Conservation (phyloP, 2,113 vertebrate species). For the Rhodinocichla rosea region DNA sequence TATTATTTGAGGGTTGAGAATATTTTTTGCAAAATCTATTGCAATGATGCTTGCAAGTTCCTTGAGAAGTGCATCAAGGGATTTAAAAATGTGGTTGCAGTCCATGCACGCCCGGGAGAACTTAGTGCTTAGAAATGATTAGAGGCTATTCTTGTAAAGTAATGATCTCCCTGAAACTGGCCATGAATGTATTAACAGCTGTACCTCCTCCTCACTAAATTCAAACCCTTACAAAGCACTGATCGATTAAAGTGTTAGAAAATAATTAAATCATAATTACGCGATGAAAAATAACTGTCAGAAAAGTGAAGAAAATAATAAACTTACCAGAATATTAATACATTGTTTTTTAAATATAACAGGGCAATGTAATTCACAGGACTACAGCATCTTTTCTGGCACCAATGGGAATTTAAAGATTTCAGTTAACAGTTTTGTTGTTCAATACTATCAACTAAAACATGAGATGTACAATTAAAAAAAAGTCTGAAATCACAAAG, state of each 20-base stretch:
- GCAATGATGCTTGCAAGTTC: neutral
- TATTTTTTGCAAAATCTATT: neutral
- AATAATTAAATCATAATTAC: neutral
- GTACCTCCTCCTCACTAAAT: neutral
- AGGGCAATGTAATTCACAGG: neutral
- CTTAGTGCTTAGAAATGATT: neutral
- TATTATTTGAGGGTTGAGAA: neutral
- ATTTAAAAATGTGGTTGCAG: neutral
- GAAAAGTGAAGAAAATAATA: neutral
- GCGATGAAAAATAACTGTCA: conserved; percentile 1
- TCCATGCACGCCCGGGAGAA: neutral
- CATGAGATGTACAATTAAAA: neutral
- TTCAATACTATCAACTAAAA: neutral
- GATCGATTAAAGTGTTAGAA: neutral
- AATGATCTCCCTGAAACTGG: neutral
- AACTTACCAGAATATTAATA: neutral
- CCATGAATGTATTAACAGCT: neutral
- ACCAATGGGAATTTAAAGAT: neutral
- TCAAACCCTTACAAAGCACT: neutral
- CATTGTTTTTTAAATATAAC: neutral
- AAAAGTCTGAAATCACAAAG: neutral
- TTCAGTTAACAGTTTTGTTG: neutral
- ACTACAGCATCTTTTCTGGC: neutral
- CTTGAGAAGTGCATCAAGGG: neutral
- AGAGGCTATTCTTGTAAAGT: neutral